A percentile compares a stretch with the other conserved stretches of the same genome.
Conservation (phyloP, 2,797 vertebrate species). For the Coregonus ussuriensis region DNA sequence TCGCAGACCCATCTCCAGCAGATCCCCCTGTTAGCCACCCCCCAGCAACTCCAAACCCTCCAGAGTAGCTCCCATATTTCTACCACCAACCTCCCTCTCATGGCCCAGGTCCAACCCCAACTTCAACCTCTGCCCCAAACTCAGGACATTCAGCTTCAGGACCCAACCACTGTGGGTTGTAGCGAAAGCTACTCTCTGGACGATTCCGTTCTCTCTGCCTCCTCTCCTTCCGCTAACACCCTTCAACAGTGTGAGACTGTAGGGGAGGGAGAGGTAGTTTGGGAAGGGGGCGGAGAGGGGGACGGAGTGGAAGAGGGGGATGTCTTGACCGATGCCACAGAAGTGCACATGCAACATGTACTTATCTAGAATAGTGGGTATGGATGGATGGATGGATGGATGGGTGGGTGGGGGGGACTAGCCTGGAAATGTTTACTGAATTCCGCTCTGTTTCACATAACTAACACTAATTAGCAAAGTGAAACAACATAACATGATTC, state of each 20-base stretch:
- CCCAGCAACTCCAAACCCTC: slow-evolving; percentile 69
- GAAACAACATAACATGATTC: not conserved
- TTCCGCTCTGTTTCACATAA: not conserved
- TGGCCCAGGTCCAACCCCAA: slow-evolving; percentile 17
- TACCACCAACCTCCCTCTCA: slow-evolving; percentile 38
- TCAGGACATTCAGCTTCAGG: slow-evolving; percentile 14
- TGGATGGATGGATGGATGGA: not conserved
- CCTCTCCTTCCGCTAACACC: slow-evolving; percentile 49
- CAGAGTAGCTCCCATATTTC: slow-evolving; percentile 46
- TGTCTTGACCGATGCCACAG: slow-evolving; percentile 57
- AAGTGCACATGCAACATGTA: slow-evolving; percentile 61
- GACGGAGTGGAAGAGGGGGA: slow-evolving; percentile 42
- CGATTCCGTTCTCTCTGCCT: slow-evolving; percentile 53
- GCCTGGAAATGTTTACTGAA: not conserved
- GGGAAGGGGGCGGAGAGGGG: slow-evolving; percentile 57
- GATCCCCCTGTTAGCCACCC: slow-evolving; percentile 67
- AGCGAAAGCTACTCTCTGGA: slow-evolving; percentile 61
- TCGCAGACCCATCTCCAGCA: slow-evolving; percentile 70
- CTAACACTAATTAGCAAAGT: not conserved
- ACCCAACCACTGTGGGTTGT: slow-evolving; percentile 44
- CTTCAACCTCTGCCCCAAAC: not conserved
- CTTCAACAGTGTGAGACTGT: slow-evolving; percentile 52
- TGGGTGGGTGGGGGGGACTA: not conserved
- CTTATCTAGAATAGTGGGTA: slow-evolving; percentile 58
- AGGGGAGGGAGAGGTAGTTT: slow-evolving; percentile 52